phyloP scores from a whole-genome alignment of 2,888 invertebrate species.

The Cephus sareptanus region DNA sequence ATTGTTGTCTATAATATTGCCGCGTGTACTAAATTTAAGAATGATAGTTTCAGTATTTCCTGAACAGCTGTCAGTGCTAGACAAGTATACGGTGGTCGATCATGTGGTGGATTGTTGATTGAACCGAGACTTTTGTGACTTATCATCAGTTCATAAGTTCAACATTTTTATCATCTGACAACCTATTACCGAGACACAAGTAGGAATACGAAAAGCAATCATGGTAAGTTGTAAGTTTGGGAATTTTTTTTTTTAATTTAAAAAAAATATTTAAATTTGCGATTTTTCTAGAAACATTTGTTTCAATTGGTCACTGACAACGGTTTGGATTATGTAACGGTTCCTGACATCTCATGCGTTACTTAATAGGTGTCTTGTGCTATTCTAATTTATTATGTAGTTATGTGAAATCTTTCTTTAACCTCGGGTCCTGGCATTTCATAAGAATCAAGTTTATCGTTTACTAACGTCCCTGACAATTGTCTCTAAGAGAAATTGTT shows the following conservation, averaged over 20 bases:
- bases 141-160: too few relatives aligned
- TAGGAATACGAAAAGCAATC: too few relatives aligned
- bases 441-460: too few relatives aligned
- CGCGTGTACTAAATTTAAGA: slow-evolving; percentile 56
- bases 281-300: too few relatives aligned
- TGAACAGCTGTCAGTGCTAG: slow-evolving; percentile 65
- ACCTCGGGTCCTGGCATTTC: too few relatives aligned
- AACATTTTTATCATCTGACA: too few relatives aligned
- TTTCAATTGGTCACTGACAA: too few relatives aligned
- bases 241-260: slow-evolving; percentile 15
- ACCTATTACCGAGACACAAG: too few relatives aligned
- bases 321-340: background rate
- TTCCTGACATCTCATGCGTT: slow-evolving; percentile 23
- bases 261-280: background rate
- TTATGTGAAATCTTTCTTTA: too few relatives aligned
- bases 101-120: slow-evolving; percentile 46
- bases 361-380: slow-evolving; percentile 14
- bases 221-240: slow-evolving; percentile 29
- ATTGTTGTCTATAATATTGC: slow-evolving; percentile 59
- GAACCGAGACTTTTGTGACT: slow-evolving; percentile 5
- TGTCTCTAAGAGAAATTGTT: slow-evolving; percentile 1
- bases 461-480: too few relatives aligned
- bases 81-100: slow-evolving; percentile 47
- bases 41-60: slow-evolving; percentile 65
- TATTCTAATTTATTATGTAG: background rate